Conservation (phyloP, 2,113 vertebrate genomes). For the Halichoeres trimaculatus region DNA sequence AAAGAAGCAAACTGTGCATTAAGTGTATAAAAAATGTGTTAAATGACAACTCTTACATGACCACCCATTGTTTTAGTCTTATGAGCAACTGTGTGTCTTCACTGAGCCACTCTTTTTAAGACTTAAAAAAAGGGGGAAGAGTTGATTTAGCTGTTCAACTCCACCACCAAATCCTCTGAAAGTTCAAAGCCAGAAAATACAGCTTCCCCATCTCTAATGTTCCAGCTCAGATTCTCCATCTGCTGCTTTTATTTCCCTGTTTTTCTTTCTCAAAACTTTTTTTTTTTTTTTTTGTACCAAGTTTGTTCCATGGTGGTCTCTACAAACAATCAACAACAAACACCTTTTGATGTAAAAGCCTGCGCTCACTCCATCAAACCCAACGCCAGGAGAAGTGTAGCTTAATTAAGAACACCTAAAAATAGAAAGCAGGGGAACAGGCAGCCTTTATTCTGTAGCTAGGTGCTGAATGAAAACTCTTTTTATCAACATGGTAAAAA, state of each 20-base stretch:
- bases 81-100: neutral
- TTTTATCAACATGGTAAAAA: constrained; percentile 23
- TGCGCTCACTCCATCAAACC: constrained; percentile 11
- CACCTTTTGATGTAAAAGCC: constrained; percentile 31
- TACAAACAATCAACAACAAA: constrained; percentile 29
- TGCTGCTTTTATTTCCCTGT: neutral
- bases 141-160: neutral
- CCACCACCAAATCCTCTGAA: constrained; percentile 16
- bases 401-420: constrained; percentile 55
- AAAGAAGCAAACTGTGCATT: neutral
- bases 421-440: constrained; percentile 17
- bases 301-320: neutral
- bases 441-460: neutral
- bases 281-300: neutral
- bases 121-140: neutral
- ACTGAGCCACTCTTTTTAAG: neutral
- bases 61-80: too few species aligned
- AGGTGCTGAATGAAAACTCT: constrained; percentile 2
- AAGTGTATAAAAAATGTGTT: neutral
- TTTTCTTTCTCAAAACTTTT: constrained; percentile 4
- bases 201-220: neutral
- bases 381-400: neutral
- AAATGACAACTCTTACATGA: neutral
- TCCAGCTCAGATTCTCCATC: neutral
- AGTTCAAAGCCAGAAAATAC: neutral